Conservation (phyloP, 2,113 vertebrate genomes). For the Daubentonia madagascariensis region DNA sequence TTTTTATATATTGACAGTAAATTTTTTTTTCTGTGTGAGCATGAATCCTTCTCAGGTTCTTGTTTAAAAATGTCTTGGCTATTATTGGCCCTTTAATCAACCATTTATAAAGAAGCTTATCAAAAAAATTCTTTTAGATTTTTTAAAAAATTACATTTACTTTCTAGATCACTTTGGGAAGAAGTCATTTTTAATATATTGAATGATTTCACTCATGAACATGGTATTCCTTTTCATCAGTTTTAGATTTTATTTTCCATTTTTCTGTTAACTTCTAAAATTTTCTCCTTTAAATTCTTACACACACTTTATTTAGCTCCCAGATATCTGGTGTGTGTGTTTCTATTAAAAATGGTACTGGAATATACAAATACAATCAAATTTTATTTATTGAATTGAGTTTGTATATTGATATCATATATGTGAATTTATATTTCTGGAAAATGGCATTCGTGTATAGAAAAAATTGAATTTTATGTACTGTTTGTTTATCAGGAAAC, state of each 20-base stretch:
- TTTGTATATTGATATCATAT: neutral
- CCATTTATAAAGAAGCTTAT: neutral
- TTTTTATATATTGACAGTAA: neutral
- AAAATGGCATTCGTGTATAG: neutral
- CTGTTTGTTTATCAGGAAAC: neutral
- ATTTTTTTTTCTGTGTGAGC: neutral
- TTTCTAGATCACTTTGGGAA: neutral
- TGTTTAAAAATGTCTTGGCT: neutral
- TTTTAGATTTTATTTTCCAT: neutral
- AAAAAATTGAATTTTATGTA: slow-evolving; percentile 23
- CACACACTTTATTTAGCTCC: neutral
- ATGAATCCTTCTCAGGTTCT: neutral
- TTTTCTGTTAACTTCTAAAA: neutral
- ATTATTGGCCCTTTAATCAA: neutral
- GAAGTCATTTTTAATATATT: neutral
- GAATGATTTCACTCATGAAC: neutral
- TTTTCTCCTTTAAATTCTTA: neutral
- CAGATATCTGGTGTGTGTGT: neutral
- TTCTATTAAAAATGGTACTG: neutral
- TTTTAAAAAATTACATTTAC: neutral
- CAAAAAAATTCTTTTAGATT: neutral
- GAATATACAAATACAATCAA: neutral
- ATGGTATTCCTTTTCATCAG: neutral
- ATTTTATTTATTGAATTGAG: neutral
- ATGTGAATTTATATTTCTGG: neutral